Base-by-base conservation (phyloP, 2,888 invertebrate genomes). In the Idaea straminata region DNA sequence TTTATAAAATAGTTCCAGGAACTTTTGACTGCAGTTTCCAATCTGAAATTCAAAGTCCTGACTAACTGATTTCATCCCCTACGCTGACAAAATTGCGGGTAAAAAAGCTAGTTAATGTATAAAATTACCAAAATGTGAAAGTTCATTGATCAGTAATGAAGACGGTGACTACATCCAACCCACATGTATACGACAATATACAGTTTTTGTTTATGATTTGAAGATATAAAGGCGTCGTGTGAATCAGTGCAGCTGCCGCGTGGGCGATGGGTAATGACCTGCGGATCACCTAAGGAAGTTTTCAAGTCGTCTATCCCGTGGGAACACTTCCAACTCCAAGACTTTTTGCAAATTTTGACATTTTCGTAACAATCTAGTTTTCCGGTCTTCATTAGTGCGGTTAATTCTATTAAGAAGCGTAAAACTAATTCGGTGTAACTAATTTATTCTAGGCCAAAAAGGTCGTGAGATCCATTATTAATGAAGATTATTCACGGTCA, bases 221-320 rank as follows among this genome's bases (percentile, higher is more conserved):
- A 71, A 63, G 77, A 73, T 80, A 75, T 77, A 79, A 82, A 72
- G 72, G 77, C 77, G 73, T 79, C 69, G 74, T 67, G 73, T 85
- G 84, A 84, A 77, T 85, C 81, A 82, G 77, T 71, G 64, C 38
- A 76, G 35, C 57, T 63, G 62, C n/a, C 25, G 15, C 66, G 84
- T 84, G 71, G 82, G 82, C 69, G 74, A 69, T 78, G 78, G 75
- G 66, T 77, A 78, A 77, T 69, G 80, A 77, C 77, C 75, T 69
- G 66, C 47, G 47, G 38, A 47, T 47, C 13, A 47, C 47, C 47
- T 47, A 47, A 47, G 47, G 13, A 47, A 47, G 47, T 47, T 47
- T 7, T 47, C 47, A 47, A 13, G 3, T 10, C 10, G 13, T 47
- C 47, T 59, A 66, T 64, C 62, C 47, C 47, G 47, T 47, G 47